Conservation (phyloP, 1,140 invertebrate species). For the Triops longicaudatus region DNA sequence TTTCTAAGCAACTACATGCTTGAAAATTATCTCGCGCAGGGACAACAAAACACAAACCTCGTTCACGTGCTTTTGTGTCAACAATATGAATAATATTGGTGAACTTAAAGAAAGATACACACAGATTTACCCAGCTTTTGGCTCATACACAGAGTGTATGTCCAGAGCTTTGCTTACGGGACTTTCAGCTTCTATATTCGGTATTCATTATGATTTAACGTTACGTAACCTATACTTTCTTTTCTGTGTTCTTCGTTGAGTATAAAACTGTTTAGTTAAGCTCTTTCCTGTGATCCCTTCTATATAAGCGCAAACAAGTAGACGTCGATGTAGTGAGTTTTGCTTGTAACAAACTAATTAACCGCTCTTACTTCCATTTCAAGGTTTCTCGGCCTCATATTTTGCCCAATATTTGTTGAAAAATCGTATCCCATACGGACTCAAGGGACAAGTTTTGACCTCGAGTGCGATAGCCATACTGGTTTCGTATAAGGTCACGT, state of each 20-base stretch:
- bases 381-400: constrained; percentile 43
- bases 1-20: too few relatives aligned
- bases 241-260: too few relatives aligned
- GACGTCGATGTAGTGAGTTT: too few relatives aligned
- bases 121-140: constrained; percentile 44
- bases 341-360: constrained; percentile 25
- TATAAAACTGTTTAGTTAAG: too few relatives aligned
- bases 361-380: constrained; percentile 24
- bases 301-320: too few relatives aligned
- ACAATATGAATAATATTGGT: constrained; percentile 36
- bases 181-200: constrained; percentile 42
- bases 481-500: constrained; percentile 40
- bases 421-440: constrained; percentile 38
- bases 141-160: constrained; percentile 47
- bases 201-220: too few relatives aligned
- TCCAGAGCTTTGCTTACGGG: constrained; percentile 44
- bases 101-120: constrained; percentile 40
- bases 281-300: too few relatives aligned
- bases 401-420: constrained; percentile 40
- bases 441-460: constrained; percentile 39
- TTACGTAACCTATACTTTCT: too few relatives aligned
- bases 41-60: too few relatives aligned
- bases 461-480: constrained; percentile 38
- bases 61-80: neutral
- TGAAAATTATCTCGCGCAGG: too few relatives aligned